Evolutionary conservation across 2,888 invertebrate species (phyloP), one percentile per base, ranked within the genome.

Genomic region (Drosophila pegasa): DNA sequence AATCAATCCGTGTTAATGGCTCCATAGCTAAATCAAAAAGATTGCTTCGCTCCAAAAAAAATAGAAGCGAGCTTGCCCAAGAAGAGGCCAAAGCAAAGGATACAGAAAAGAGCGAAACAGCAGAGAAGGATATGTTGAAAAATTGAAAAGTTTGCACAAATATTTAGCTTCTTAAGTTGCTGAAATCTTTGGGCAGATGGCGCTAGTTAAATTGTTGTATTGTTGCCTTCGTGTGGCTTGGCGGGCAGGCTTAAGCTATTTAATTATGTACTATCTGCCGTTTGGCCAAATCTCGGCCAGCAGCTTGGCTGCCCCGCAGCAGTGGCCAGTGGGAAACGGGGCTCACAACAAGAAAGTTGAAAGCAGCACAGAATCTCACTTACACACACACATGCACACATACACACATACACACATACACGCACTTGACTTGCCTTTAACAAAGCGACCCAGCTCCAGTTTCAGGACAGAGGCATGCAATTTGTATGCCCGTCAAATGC

Each of bases 401-500:
- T 33, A 54, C 60, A 58, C 5, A 64, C 66, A 65, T 45, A 10
- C 1, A 29, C 47, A 63, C 59, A 51, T 25, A 41, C 45, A 56
- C 37, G 55, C 61, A 59, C 59, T 71, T 60, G 61, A 56, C 55
- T 66, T 63, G 61, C 59, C 64, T 62, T 45, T 75, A 63, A 68
- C 65, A 74, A 71, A 56, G 55, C 57, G 45, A 57, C 67, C 48
- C 66, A 69, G 56, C 59, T 56, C 51, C 62, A 37, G 59, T 41
- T 59, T 12, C 35, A 40, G 43, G 14, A 27, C 20, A 29, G 37
- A 27, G 60, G 54, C 71, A 66, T 83, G 84, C 84, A 88, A 85
- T 85, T 86, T 88, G 88, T 83, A 88, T 87, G 85, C 72, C 87
- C 88, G 72, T 86, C 88, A 86, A 86, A 87, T 86, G 77, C 74